phyloP scores from a whole-genome alignment of 2,797 vertebrate species.

The Tragopan temminckii region DNA sequence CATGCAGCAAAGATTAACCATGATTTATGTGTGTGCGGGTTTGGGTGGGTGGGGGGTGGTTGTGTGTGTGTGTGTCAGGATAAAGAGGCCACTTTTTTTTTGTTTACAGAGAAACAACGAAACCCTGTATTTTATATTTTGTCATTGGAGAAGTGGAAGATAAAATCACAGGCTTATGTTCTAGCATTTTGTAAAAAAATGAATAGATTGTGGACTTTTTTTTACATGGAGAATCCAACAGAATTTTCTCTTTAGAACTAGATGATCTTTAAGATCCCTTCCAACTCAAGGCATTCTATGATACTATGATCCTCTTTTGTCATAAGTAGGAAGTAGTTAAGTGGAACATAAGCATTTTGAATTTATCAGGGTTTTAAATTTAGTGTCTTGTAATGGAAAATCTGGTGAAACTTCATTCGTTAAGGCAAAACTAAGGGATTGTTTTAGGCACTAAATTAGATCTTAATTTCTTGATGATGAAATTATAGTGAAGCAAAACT shows the following conservation, averaged over 20 bases:
- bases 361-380: background rate
- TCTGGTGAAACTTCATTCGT: background rate
- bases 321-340: background rate
- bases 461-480: background rate
- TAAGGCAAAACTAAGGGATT: background rate
- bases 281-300: background rate
- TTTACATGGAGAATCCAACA: background rate
- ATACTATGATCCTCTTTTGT: background rate
- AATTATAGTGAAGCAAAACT: background rate
- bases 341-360: background rate
- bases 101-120: background rate
- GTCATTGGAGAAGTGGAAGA: background rate
- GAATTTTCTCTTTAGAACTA: background rate
- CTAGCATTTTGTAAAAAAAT: accelerated
- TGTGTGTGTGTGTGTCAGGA: background rate
- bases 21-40: background rate
- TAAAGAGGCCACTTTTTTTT: background rate
- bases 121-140: background rate
- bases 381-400: background rate
- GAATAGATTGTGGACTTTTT: background rate
- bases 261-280: background rate
- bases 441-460: background rate
- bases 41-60: background rate
- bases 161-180: background rate
- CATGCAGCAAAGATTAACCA: background rate